Percentiles rank a stretch among this genome's conserved stretches.
phyloP scores from a whole-genome alignment of 2,797 vertebrate genomes.

The Coracias cyanogaster region DNA sequence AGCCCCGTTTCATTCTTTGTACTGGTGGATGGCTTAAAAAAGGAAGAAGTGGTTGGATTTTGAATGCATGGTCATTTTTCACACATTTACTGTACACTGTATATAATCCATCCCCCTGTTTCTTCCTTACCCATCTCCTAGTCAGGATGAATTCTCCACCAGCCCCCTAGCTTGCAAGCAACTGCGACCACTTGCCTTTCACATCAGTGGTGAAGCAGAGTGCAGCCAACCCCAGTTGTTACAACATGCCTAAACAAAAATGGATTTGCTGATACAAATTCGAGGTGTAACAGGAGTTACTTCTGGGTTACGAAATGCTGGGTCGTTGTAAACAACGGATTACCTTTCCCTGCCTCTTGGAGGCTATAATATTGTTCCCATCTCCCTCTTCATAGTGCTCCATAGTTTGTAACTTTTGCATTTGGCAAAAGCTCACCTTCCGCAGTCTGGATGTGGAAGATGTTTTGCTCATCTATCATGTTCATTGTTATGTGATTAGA shows the following conservation, averaged over 20 bases:
- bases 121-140: background rate
- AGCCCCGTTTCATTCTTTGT: background rate
- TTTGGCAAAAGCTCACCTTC: conserved; percentile 28
- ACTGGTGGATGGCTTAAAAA: background rate
- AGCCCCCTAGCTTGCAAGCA: background rate
- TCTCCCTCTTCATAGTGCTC: background rate
- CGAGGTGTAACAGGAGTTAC: background rate
- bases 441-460: background rate
- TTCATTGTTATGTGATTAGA: background rate
- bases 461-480: background rate
- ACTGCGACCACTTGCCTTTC: background rate
- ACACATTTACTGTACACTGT: background rate
- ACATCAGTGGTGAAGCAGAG: background rate
- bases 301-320: background rate
- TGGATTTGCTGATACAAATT: background rate
- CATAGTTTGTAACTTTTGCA: background rate
- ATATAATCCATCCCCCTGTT: background rate
- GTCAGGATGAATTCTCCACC: background rate
- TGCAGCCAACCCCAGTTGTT: background rate
- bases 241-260: background rate
- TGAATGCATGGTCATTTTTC: background rate
- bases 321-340: background rate
- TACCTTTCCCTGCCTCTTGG: background rate
- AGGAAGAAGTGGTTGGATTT: background rate
- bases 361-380: background rate